A percentile compares a stretch with the other conserved stretches of the same genome.
Conservation (phyloP, 2,797 vertebrate species). For the Silurus aristotelis region DNA sequence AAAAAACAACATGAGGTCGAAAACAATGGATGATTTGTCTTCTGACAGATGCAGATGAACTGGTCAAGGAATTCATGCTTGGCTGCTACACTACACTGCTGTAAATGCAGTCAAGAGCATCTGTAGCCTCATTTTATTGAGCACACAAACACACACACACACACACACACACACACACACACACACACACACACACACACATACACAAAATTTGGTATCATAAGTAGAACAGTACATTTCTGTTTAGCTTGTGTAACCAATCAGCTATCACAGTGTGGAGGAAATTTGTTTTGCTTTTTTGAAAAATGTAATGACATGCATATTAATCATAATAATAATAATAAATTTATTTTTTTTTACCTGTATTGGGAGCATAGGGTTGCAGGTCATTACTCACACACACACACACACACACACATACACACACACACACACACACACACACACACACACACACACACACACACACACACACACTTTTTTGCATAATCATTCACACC, state of each 20-base stretch:
- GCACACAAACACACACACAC: slow-evolving; percentile 6
- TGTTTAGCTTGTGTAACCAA: no score
- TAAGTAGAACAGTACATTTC: no score
- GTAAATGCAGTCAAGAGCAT: slow-evolving; percentile 32
- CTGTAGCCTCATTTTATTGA: background rate
- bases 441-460: background rate
- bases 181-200: no score
- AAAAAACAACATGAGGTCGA: slow-evolving; percentile 77
- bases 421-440: no score
- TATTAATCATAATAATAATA: background rate
- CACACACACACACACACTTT: background rate
- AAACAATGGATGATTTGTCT: slow-evolving; percentile 71
- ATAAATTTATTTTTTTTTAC: no score
- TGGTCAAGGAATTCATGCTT: slow-evolving; percentile 46
- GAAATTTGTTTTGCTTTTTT: background rate
- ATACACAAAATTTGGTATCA: no score
- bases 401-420: no score
- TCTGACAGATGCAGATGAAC: slow-evolving; percentile 44
- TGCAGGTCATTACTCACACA: no score
- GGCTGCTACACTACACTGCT: slow-evolving; percentile 17
- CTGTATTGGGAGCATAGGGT: no score
- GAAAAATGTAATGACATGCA: background rate
- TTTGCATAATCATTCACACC: background rate
- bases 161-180: background rate
- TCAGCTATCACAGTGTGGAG: background rate